Percentiles rank a stretch among this genome's conserved stretches.
Conservation (phyloP, 2,888 invertebrate species). For the Margaritifera margaritifera region DNA sequence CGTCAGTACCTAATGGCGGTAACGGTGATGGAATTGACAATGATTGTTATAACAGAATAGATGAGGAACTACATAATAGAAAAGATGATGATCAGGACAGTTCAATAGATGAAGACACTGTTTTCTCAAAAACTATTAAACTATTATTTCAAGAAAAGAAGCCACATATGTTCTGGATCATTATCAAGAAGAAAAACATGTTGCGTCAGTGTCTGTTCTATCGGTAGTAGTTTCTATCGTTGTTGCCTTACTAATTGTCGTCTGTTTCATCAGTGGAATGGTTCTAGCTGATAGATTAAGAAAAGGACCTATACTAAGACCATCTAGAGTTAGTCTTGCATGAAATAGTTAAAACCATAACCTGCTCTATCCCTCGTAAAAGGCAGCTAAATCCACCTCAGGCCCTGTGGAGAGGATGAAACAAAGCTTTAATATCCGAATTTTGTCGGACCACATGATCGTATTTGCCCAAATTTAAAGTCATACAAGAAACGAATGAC, state of each 20-base stretch:
- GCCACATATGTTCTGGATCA: conserved; percentile 27
- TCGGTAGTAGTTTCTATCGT: conserved; percentile 31
- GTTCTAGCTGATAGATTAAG: conserved; percentile 28
- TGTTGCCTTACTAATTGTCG: conserved; percentile 28
- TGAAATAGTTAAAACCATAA: too few relatives aligned
- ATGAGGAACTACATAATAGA: conserved; percentile 41
- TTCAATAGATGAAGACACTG: conserved; percentile 43
- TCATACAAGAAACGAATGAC: too few relatives aligned
- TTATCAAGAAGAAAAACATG: conserved; percentile 18
- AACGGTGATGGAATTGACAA: conserved; percentile 53
- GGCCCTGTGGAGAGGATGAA: too few relatives aligned
- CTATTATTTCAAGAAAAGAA: conserved; percentile 1
- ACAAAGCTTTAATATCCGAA: too few relatives aligned
- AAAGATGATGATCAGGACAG: conserved; percentile 45
- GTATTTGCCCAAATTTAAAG: too few relatives aligned
- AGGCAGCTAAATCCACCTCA: too few relatives aligned
- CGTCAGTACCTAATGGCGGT: conserved; percentile 25
- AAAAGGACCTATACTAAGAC: not conserved
- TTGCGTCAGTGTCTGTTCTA: conserved; percentile 27
- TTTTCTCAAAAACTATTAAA: conserved; percentile 14
- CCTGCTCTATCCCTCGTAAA: too few relatives aligned
- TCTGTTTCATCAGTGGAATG: conserved; percentile 33
- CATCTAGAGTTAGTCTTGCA: too few relatives aligned
- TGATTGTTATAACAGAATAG: conserved; percentile 52
- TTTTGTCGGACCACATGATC: too few relatives aligned